Percentiles rank a stretch among this genome's conserved stretches.
phyloP scores from a whole-genome alignment of 30 jellyfish, hydroid and myxozoan species.

The Calvadosia cruxmelitensis region DNA sequence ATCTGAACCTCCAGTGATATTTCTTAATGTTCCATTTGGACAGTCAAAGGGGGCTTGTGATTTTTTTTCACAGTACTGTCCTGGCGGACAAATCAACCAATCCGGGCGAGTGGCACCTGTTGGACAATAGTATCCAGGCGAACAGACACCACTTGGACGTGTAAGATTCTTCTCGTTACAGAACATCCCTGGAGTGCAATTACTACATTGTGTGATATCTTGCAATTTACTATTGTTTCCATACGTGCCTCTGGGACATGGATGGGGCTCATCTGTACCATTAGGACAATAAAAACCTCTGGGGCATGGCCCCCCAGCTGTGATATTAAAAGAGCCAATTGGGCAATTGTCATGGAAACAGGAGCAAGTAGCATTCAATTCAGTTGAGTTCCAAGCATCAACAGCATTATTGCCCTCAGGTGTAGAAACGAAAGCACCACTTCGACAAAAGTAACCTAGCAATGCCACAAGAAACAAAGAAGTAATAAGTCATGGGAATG shows the following conservation, averaged over 20 bases:
- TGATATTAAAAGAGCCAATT: slow-evolving; percentile 58
- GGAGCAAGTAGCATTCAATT: slow-evolving; percentile 58
- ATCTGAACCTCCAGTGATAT: slow-evolving; percentile 71
- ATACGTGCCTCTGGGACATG: slow-evolving; percentile 92
- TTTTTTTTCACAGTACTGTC: slow-evolving; percentile 56
- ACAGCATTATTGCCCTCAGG: slow-evolving; percentile 36
- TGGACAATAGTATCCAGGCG: slow-evolving; percentile 97
- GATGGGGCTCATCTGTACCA: slow-evolving; percentile 83
- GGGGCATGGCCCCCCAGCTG: slow-evolving; percentile 98
- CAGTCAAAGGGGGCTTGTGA: slow-evolving; percentile 45
- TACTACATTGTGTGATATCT: slow-evolving; percentile 54
- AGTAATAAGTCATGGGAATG: too few species aligned
- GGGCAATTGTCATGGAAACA: slow-evolving; percentile 74
- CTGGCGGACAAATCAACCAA: slow-evolving; percentile 76
- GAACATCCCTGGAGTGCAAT: slow-evolving; percentile 79
- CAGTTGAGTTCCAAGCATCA: background rate
- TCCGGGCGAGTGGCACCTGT: slow-evolving; percentile 67
- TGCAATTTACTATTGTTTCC: slow-evolving; percentile 54
- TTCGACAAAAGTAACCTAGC: slow-evolving; percentile 83
- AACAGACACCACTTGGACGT: slow-evolving; percentile 72
- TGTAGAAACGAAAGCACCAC: slow-evolving; percentile 91
- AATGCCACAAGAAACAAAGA: background rate
- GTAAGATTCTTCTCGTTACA: slow-evolving; percentile 70
- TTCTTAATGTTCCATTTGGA: slow-evolving; percentile 80
- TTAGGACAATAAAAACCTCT: slow-evolving; percentile 80